Conservation (phyloP, 64 coral and sea anemone genomes). For the Stichodactyla helianthus region DNA sequence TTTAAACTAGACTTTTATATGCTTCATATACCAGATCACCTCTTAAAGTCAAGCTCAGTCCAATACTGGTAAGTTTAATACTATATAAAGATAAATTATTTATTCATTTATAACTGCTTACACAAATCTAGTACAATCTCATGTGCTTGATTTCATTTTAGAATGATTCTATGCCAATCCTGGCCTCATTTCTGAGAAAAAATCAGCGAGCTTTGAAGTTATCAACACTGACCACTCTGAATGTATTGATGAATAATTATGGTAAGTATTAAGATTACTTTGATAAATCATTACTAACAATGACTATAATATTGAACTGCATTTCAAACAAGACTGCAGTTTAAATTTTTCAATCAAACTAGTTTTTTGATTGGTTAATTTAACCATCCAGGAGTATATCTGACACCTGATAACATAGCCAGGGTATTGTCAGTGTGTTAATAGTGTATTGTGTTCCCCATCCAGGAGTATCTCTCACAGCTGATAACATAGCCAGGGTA, state of each 20-base stretch:
- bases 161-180: constrained; percentile 96
- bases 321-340: no score
- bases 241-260: constrained; percentile 90
- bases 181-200: constrained; percentile 92
- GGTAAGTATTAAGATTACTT: constrained; percentile 25
- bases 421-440: no score
- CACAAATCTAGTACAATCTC: not conserved
- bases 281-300: no score
- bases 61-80: constrained; percentile 78
- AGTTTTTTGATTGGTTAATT: no score
- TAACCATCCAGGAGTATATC: no score
- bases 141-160: constrained; percentile 10
- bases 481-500: not conserved
- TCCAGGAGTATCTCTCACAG: not conserved
- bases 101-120: not conserved
- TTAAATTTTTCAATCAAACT: no score
- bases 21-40: constrained; percentile 60
- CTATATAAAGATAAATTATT: not conserved
- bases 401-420: no score
- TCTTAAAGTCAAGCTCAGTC: constrained; percentile 67
- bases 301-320: no score
- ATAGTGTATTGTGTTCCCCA: no score
- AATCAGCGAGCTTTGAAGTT: constrained; percentile 94
- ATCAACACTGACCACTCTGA: constrained; percentile 75
- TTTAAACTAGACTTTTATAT: not conserved